phyloP scores from a whole-genome alignment of 2,113 vertebrate genomes.

The Arothron firmamentum region DNA sequence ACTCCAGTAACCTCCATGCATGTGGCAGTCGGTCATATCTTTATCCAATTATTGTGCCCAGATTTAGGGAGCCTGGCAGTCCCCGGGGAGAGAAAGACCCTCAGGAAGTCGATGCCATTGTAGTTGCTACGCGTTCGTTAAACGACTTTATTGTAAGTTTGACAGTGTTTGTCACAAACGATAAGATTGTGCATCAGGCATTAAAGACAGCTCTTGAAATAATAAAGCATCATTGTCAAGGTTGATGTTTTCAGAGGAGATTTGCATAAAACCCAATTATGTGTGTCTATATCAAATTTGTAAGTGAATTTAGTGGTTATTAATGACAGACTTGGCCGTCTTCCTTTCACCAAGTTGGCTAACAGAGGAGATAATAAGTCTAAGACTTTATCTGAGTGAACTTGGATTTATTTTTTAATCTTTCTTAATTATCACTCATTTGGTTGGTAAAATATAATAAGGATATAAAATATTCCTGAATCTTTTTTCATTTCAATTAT shows the following conservation, averaged over 20 bases:
- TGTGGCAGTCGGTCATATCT: slow-evolving; percentile 46
- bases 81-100: slow-evolving; percentile 37
- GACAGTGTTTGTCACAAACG: slow-evolving; percentile 4
- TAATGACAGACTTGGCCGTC: too few relatives aligned
- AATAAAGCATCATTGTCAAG: background rate
- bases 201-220: background rate
- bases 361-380: too few relatives aligned
- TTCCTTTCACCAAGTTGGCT: too few relatives aligned
- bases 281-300: too few relatives aligned
- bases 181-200: background rate
- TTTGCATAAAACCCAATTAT: too few relatives aligned
- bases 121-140: slow-evolving; percentile 29
- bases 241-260: too few relatives aligned
- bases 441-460: too few relatives aligned
- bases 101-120: slow-evolving; percentile 54
- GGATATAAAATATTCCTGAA: too few relatives aligned
- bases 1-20: slow-evolving; percentile 46
- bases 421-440: too few relatives aligned
- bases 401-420: too few relatives aligned
- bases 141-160: slow-evolving; percentile 38
- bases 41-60: slow-evolving; percentile 59
- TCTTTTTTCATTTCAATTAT: too few relatives aligned
- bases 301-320: background rate
- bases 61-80: slow-evolving; percentile 61
- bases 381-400: too few relatives aligned